These are phyloP conservation scores for Ceramica pisi DNA, from an alignment of 2,888 invertebrate genomes.

Conservation along the genomic window DNA sequence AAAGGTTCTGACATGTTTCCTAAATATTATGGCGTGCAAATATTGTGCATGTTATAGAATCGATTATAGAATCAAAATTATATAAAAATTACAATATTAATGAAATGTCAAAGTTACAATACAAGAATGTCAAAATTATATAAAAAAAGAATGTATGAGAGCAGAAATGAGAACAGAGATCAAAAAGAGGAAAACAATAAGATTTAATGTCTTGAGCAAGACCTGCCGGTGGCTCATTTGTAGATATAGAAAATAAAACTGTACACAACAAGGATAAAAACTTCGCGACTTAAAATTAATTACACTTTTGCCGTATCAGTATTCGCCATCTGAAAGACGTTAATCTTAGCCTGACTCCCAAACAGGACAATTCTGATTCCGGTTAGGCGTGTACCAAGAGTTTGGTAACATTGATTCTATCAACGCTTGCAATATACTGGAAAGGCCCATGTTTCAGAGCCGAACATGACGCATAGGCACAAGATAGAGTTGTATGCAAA, in stretches of 20 bases:
- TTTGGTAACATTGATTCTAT: slow-evolving; percentile 37
- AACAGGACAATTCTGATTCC: slow-evolving; percentile 33
- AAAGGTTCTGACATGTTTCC: too few relatives aligned
- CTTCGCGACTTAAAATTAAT: slow-evolving; percentile 8
- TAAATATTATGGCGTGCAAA: too few relatives aligned
- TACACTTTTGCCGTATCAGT: neutral
- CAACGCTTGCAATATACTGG: slow-evolving; percentile 27
- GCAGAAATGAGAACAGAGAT: neutral
- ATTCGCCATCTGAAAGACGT: slow-evolving; percentile 6
- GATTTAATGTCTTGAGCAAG: too few relatives aligned
- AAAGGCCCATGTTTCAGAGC: slow-evolving; percentile 36
- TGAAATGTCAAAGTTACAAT: too few relatives aligned
- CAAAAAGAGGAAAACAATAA: neutral
- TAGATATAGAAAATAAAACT: too few relatives aligned
- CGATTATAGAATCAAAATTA: too few relatives aligned
- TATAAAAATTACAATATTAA: too few relatives aligned
- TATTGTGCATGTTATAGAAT: too few relatives aligned
- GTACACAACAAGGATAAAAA: neutral
- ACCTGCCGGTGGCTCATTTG: too few relatives aligned
- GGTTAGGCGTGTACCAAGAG: slow-evolving; percentile 34
- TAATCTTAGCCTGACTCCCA: neutral
- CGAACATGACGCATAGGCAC: slow-evolving; percentile 38
- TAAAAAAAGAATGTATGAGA: too few relatives aligned
- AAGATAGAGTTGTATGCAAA: slow-evolving; percentile 1
- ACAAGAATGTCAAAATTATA: too few relatives aligned